Evolutionary conservation across 2,113 vertebrate species (phyloP), one percentile per base, ranked within the genome.

Genomic region (Atherinomorus stipes): DNA sequence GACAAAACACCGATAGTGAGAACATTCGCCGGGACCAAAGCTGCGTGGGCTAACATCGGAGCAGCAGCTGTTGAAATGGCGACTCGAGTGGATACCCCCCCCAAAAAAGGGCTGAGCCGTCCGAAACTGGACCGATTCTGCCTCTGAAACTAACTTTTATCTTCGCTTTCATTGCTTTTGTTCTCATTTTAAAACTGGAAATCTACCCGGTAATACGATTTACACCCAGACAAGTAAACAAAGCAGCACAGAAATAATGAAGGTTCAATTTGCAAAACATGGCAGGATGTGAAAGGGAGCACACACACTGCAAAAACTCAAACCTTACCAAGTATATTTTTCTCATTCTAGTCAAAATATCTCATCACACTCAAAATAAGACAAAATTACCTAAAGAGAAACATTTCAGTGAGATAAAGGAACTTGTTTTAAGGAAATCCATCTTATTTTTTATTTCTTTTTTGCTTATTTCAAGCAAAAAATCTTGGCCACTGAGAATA

Each of bases 1-100:
- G 88, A 83, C 86, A 79, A 88, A 90, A 83, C 87, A 83, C 21
- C 79, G 87, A 81, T 73, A 88, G 80, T 74, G 79, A 92, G 88
- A 60, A 75, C 11, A 90, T 88, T 82, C 4, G 40, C 64, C 11
- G 8, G 60, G 59, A 52, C 45, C n/a, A 49, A 54, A 67, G 42
- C 61, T 23, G 15, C 11, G 28, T 38, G 7, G 50, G 16, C 42
- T 60, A 7, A 25, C 64, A 50, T 51, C 25, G 78, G 64, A 88
- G 65, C 45, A 26, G 31, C 3, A 28, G 40, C 76, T 74, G 71
- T 72, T 57, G 81, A 85, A 87, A 77, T 84, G 81, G 85, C 51
- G 23, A 77, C 52, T 59, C 50, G n/a, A n/a, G n/a, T n/a, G n/a
- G n/a, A n/a, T n/a, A n/a, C n/a, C n/a, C n/a, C n/a, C n/a, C 42